Evolutionary conservation across 2,113 vertebrate species (phyloP), one percentile per base, ranked within the genome.

Genomic region (Ascaphus truei): DNA sequence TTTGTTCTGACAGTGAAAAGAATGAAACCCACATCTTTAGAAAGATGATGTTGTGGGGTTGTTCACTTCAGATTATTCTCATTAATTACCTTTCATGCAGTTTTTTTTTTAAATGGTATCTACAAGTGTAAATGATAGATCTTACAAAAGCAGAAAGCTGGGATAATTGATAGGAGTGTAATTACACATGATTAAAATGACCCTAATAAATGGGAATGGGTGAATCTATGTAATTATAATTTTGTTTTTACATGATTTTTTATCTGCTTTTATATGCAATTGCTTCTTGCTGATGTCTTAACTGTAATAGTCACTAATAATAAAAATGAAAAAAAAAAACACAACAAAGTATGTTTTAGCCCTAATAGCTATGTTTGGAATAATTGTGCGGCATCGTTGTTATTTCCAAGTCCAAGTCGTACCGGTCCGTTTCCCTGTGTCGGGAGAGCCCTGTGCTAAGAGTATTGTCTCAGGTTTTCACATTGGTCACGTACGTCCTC

Each of bases 141-240:
- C 56, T 50, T 43, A 68, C 66, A 59, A 68, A 50, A 20, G 55
- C 55, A 8, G n/a, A 22, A 8, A 18, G 66, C 13, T 8, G 64
- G 27, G 57, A 68, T 60, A 68, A 68, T 60, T 68, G 55, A 68
- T 51, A 23, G 55, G 43, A n/a, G 30, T 39, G 43, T 48, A 68
- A 68, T 68, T 68, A 68, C 41, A 45, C 65, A 15, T 48, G 53
- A 68, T 68, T 68, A 60, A 50, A 60, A 68, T 51, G 56, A 68
- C 66, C 66, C 43, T 68, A 68, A 68, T 60, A 50, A 50, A 68
- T 13, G 41, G 55, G 10, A 51, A 34, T 20, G 31, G 53, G 65
- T 9, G 23, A 59, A 58, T 68, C 41, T 18, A 36, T 36, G 66
- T 18, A 23, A 68, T 68, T 51, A 68, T 59, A 39, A 51, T 57